phyloP scores from a whole-genome alignment of 2,888 invertebrate genomes.

The Parnassius glacialis region DNA sequence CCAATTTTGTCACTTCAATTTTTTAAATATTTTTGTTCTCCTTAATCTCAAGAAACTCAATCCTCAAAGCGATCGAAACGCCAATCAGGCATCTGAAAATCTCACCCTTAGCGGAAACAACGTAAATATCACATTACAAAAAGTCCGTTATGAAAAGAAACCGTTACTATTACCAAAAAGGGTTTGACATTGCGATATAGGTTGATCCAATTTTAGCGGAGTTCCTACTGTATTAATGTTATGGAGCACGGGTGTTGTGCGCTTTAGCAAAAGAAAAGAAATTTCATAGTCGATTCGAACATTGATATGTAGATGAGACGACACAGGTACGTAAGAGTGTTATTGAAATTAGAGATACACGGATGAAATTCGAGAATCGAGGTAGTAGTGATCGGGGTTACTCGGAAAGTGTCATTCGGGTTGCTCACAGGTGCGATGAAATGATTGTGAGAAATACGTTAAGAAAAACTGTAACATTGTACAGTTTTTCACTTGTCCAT shows the following conservation, averaged over 20 bases:
- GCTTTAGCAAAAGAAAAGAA: conserved; percentile 74
- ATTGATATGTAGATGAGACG: conserved; percentile 79
- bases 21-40: conserved; percentile 36
- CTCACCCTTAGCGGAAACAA: conserved; percentile 74
- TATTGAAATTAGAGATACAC: conserved; percentile 79
- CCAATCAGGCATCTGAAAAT: conserved; percentile 63
- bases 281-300: conserved; percentile 70
- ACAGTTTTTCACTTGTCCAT: neutral
- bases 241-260: conserved; percentile 77
- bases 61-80: conserved; percentile 57
- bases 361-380: conserved; percentile 65
- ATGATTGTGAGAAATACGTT: conserved; percentile 22
- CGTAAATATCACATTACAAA: conserved; percentile 75
- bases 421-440: conserved; percentile 38
- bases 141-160: conserved; percentile 78
- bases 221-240: conserved; percentile 72
- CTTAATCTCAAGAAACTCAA: conserved; percentile 55
- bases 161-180: conserved; percentile 75
- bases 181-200: conserved; percentile 71
- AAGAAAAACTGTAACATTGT: conserved; percentile 10
- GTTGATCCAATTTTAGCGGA: conserved; percentile 76
- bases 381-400: conserved; percentile 50
- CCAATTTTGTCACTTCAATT: conserved; percentile 26
- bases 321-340: conserved; percentile 72
- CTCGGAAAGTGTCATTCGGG: conserved; percentile 19